These are phyloP conservation scores for Oxytorus armatus DNA, from an alignment of 2,888 invertebrate genomes.

Conservation along the genomic window DNA sequence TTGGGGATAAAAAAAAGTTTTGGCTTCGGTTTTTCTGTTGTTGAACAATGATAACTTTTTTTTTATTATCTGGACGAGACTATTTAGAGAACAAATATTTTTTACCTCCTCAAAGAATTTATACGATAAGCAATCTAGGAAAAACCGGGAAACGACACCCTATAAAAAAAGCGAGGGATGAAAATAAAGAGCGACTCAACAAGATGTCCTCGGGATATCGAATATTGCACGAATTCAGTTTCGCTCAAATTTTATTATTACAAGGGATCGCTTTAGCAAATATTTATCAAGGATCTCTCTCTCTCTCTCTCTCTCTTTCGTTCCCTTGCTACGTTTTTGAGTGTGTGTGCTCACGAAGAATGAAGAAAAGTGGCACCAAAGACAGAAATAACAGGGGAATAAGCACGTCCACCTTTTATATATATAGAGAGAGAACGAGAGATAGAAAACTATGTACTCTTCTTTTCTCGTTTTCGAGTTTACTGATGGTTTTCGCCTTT, in stretches of 20 bases:
- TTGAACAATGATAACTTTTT: neutral
- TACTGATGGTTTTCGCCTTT: constrained; percentile 42
- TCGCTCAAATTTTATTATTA: constrained; percentile 63
- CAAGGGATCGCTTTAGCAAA: constrained; percentile 62
- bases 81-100: neutral
- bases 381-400: constrained; percentile 58
- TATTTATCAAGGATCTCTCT: constrained; percentile 52
- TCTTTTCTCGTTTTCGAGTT: constrained; percentile 45
- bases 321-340: constrained; percentile 13
- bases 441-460: neutral
- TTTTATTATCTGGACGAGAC: neutral
- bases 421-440: neutral
- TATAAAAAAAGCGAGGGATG: constrained; percentile 9
- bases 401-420: constrained; percentile 42
- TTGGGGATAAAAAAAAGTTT: too few species aligned
- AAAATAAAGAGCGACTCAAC: constrained; percentile 35
- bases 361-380: constrained; percentile 51
- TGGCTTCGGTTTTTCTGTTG: neutral
- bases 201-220: constrained; percentile 38
- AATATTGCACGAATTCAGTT: constrained; percentile 66
- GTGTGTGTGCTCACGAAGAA: constrained; percentile 40
- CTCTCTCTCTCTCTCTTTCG: constrained; percentile 5
- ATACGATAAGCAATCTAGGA: constrained; percentile 11
- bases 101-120: neutral
- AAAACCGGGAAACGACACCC: constrained; percentile 25